These are phyloP conservation scores for Hippolais icterina DNA, from an alignment of 2,113 vertebrate species.

Conservation along the genomic window DNA sequence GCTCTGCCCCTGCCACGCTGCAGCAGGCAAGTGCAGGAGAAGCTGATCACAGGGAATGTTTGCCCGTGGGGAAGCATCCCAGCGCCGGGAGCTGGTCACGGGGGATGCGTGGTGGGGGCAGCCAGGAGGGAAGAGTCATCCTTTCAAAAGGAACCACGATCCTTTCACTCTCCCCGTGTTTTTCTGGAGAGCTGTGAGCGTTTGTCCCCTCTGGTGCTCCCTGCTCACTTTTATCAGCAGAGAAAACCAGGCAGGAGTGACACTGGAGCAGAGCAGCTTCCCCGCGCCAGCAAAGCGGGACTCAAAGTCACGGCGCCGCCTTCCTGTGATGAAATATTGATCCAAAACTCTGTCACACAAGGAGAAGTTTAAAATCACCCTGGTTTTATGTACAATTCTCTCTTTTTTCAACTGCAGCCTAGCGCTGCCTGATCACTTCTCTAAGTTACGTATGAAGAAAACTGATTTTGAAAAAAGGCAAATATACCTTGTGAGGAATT, in stretches of 20 bases:
- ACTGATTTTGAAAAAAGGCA: not conserved
- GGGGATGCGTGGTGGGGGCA: rapidly evolving
- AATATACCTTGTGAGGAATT: not conserved
- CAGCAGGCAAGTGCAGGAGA: rapidly evolving
- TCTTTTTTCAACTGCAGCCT: not conserved
- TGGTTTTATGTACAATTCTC: not conserved
- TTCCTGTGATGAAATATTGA: constrained; percentile 38
- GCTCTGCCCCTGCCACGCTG: not conserved
- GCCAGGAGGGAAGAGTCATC: not conserved
- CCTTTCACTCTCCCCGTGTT: not conserved
- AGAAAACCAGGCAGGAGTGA: not conserved
- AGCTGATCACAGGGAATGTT: rapidly evolving
- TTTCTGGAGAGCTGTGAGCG: not conserved
- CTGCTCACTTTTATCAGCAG: not conserved
- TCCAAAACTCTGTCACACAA: not conserved
- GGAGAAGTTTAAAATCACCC: not conserved
- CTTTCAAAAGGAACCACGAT: not conserved
- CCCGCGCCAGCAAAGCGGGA: not conserved
- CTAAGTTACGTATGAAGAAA: not conserved
- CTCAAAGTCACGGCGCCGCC: not conserved
- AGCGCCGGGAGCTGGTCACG: rapidly evolving
- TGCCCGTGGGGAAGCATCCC: rapidly evolving
- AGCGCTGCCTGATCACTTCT: not conserved
- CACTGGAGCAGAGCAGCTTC: not conserved
- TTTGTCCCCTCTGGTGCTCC: not conserved